Conservation (phyloP, 2,113 vertebrate genomes). For the Mormoops blainvillei region DNA sequence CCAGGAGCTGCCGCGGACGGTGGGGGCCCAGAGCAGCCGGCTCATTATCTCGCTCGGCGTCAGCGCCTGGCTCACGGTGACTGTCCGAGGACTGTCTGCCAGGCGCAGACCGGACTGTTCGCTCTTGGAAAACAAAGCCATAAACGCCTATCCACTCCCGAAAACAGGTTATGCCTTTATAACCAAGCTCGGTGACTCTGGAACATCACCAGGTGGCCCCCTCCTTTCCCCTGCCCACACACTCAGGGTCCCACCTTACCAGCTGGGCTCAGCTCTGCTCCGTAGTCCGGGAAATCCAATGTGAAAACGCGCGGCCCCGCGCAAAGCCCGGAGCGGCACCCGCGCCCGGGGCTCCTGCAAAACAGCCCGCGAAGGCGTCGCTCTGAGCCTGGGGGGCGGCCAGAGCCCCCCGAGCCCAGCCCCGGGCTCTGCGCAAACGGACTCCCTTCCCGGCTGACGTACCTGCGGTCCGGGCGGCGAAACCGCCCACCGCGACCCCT, state of each 20-base stretch:
- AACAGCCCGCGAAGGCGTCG: not conserved
- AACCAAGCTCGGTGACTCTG: not conserved
- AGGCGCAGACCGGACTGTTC: not conserved
- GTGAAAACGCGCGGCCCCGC: too few species aligned
- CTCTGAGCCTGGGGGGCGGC: not conserved
- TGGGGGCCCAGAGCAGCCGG: not conserved
- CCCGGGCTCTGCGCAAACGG: not conserved
- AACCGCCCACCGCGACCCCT: not conserved
- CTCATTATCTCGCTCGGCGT: not conserved
- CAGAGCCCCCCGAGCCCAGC: not conserved
- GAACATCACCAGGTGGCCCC: not conserved
- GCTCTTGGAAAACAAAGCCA: not conserved
- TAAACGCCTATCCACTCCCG: not conserved
- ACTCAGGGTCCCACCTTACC: not conserved
- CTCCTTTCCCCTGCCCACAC: not conserved
- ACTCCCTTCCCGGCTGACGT: not conserved
- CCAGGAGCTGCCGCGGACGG: not conserved
- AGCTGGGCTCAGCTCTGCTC: not conserved
- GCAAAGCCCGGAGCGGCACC: not conserved
- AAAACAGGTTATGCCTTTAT: not conserved
- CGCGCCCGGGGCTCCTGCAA: not conserved
- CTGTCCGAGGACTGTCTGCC: not conserved
- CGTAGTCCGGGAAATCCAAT: not conserved
- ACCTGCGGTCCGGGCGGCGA: fast-evolving
- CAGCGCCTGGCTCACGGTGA: not conserved